Evolutionary conservation across 2,888 invertebrate genomes (phyloP), one percentile per base, ranked within the genome.

Genomic region (Sussaba pulchella): DNA sequence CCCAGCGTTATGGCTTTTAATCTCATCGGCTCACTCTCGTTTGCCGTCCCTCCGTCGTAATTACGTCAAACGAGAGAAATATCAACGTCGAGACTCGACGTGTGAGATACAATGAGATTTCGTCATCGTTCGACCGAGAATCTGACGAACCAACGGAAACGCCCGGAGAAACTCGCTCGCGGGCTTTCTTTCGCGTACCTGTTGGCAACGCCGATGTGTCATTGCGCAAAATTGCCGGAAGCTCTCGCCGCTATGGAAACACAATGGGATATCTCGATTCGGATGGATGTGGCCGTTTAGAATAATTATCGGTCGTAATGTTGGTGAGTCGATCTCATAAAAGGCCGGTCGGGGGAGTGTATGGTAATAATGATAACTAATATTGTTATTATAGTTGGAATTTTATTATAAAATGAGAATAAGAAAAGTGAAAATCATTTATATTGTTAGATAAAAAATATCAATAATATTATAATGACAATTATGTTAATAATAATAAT

Each of bases 1-100:
- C 59, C 52, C 54, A n/a, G 57, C 64, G 43, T 66, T 43, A 64
- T 64, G 36, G 64, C 76, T 70, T 19, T 77, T 77, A 81, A 81
- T 73, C 77, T 66, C 81, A 66, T 81, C 50, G 45, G 41, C 45
- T 71, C 61, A 17, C 31, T 61, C 64, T 74, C 63, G 43, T 41
- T 19, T 19, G 47, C 70, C 26, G 5, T 73, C 39, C 45, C 9
- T 59, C 24, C 26, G 26, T 77, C 64, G 67, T 81, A 81, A 73
- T 81, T 77, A 52, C 69, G 52, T 70, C 69, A 45, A 81, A 66
- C 63, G 31, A 57, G 63, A 71, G 19, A 31, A 76, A 70, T 50
- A 64, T 63, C 26, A 72, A 76, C 31, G 6, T 31, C 12, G n/a
- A 41, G 52, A 9, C 2, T n/a, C 10, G 4, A 17, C n/a, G 47